Percentiles rank a stretch among this genome's conserved stretches.
phyloP scores from a whole-genome alignment of 1,140 invertebrate genomes.

The Plectrocnemia conspersa region DNA sequence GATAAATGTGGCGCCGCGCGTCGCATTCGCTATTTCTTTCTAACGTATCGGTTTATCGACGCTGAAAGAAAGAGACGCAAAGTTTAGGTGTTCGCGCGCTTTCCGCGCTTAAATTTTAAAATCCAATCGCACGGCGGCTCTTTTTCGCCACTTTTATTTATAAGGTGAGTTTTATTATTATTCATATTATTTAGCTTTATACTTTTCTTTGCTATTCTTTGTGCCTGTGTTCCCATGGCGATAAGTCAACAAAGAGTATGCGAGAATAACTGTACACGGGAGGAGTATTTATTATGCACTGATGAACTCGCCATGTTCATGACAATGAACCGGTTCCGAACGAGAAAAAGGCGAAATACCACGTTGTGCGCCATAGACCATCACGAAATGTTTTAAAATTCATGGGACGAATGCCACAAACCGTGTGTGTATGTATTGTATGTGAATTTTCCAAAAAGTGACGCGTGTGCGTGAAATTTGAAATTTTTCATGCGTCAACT shows the following conservation, averaged over 20 bases:
- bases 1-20: no score
- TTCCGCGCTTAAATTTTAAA: not conserved
- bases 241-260: conserved; percentile 9
- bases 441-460: no score
- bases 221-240: conserved; percentile 1
- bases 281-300: conserved; percentile 10
- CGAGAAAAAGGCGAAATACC: conserved; percentile 11
- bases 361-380: not conserved
- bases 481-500: no score
- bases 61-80: not conserved
- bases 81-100: not conserved
- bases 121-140: not conserved
- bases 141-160: not conserved
- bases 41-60: no score
- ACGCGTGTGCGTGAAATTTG: no score
- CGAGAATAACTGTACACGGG: conserved; percentile 8
- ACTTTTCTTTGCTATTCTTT: not conserved
- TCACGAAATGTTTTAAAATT: conserved; percentile 3
- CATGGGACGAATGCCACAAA: not conserved
- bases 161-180: no score
- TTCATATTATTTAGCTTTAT: no score
- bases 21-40: no score
- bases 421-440: not conserved
- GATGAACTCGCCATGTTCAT: conserved; percentile 9
- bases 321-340: conserved; percentile 8